phyloP scores from a whole-genome alignment of 2,113 vertebrate genomes.

The Edolisoma coerulescens region DNA sequence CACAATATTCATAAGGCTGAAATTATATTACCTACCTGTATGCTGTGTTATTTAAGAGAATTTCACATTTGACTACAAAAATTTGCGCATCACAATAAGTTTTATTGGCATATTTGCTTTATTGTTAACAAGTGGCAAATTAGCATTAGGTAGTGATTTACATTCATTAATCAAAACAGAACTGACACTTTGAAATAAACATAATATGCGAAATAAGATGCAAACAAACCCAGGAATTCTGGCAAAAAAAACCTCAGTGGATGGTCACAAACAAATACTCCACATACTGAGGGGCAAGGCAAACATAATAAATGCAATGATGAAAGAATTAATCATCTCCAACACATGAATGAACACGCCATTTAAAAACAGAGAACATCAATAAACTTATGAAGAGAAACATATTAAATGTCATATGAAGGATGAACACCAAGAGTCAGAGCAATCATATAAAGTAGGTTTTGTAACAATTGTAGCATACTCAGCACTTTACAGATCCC shows the following conservation, averaged over 20 bases:
- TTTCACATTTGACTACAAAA: not conserved
- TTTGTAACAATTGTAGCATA: not conserved
- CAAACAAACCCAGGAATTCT: not conserved
- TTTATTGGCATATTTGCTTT: slow-evolving; percentile 12
- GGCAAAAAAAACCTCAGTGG: not conserved
- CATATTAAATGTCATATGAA: not conserved
- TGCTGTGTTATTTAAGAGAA: not conserved
- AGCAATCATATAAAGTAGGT: not conserved
- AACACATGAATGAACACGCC: not conserved
- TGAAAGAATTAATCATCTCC: not conserved
- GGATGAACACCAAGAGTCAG: not conserved
- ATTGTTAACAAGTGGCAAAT: slow-evolving; percentile 43
- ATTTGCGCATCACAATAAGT: not conserved
- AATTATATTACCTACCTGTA: not conserved
- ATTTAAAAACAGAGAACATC: not conserved
- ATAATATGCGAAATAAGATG: not conserved
- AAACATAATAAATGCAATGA: slow-evolving; percentile 19
- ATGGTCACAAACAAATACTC: not conserved
- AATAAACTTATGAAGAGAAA: not conserved
- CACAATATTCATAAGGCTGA: not conserved
- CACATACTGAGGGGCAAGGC: not conserved
- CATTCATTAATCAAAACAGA: slow-evolving; percentile 22
- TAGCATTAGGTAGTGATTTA: not conserved
- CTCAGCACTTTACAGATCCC: not conserved
- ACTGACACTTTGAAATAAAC: not conserved